A percentile compares a stretch with the other conserved stretches of the same genome.
Evolutionary conservation across 2,113 vertebrate genomes (phyloP).

Genomic region (Columbina picui): DNA sequence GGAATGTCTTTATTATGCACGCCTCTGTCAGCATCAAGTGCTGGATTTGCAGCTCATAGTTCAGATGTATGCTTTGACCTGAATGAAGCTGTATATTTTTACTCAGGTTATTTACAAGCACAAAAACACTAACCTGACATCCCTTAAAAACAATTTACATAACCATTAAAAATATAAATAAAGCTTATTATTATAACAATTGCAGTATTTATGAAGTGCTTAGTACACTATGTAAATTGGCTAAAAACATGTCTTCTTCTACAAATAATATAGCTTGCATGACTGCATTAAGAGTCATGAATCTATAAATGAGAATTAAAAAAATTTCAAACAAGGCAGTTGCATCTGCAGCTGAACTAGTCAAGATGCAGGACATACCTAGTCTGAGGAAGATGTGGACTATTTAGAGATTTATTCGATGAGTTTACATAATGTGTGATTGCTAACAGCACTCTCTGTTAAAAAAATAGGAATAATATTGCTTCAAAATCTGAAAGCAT

Average conservation of each 20-base stretch:
- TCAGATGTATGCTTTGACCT: neutral
- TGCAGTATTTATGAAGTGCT: neutral
- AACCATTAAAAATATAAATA: neutral
- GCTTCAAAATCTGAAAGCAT: slow-evolving; percentile 39
- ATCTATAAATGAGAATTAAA: neutral
- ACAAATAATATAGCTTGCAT: neutral
- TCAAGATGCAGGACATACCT: neutral
- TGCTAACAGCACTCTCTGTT: neutral
- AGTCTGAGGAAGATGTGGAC: neutral
- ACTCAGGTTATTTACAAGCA: neutral
- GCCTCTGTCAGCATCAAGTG: neutral
- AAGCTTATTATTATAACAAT: neutral
- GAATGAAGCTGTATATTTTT: neutral
- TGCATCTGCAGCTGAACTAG: neutral
- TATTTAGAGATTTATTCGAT: neutral
- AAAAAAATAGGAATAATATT: slow-evolving; percentile 5
- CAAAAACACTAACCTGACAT: neutral
- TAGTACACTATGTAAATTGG: neutral
- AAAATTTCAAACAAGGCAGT: neutral
- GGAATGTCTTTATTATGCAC: neutral
- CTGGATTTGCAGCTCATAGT: neutral
- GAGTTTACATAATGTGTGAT: neutral
- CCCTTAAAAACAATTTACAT: neutral
- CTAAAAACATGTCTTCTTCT: neutral
- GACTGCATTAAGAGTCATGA: neutral